phyloP scores from a whole-genome alignment of 2,888 invertebrate species.

The Hypolimnas misippus region DNA sequence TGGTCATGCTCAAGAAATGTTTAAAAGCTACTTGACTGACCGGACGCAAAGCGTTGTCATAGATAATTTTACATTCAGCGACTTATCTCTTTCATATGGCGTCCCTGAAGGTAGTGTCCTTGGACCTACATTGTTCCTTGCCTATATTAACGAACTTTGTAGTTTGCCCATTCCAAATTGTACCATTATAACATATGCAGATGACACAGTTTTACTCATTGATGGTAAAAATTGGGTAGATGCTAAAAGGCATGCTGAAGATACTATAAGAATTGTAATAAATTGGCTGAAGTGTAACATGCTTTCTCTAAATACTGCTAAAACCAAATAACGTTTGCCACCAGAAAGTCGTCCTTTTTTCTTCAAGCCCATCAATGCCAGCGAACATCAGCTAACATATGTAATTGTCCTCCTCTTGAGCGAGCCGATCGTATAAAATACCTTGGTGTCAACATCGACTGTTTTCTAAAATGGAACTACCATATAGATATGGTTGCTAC shows the following conservation, averaged over 20 bases:
- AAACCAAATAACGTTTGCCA: not conserved
- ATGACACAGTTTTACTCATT: not conserved
- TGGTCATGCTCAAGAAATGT: not conserved
- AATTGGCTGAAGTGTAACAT: not conserved
- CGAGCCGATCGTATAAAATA: not conserved
- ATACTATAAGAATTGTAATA: not conserved
- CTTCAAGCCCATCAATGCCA: not conserved
- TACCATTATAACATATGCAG: not conserved
- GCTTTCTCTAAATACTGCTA: not conserved
- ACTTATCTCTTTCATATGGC: slow-evolving; percentile 8
- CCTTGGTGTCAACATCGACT: not conserved
- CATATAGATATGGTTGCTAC: too few species aligned
- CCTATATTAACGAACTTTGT: slow-evolving; percentile 13
- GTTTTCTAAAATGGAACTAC: too few species aligned
- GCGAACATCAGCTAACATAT: not conserved
- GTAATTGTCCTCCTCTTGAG: not conserved
- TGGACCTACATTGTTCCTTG: slow-evolving; percentile 20
- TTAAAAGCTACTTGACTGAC: not conserved
- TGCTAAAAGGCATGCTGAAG: not conserved
- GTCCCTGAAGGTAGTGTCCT: slow-evolving; percentile 27
- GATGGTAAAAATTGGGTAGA: not conserved
- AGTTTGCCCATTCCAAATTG: not conserved
- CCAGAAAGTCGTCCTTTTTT: not conserved
- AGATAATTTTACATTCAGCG: not conserved
- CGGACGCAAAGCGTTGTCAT: slow-evolving; percentile 2